Base-by-base conservation (phyloP, 2,888 invertebrate genomes). In the Ectobius pallidus region DNA sequence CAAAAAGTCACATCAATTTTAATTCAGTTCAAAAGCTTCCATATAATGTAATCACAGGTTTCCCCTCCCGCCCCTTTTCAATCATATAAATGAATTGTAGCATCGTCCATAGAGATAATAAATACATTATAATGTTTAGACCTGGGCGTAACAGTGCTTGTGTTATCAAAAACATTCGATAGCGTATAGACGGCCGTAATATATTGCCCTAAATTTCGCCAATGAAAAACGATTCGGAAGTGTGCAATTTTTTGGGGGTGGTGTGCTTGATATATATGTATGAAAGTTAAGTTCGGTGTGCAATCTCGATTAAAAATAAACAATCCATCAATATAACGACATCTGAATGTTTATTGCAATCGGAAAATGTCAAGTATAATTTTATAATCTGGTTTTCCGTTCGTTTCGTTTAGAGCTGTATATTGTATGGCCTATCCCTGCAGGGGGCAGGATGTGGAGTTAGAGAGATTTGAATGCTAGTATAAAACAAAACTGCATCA, bases 331-430 rank as follows among this genome's bases (percentile, higher is more conserved):
- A 67, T 68, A 52, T 55, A 58, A 68, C 74, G 71, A 69, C 73
- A 74, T 65, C 68, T 62, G 62, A 74, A 74, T 74, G 74, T 74
- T 74, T 74, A 74, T 71, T 74, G 70, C 75, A 69, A 74, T 72
- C 58, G 74, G 67, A 73, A 68, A 73, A 73, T 75, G 72, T 72
- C 75, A 70, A 71, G 72, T 69, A 71, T 75, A 75, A 75, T 75
- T 75, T 73, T 71, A 75, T 75, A 75, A 75, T 75, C 75, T 75
- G 11, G 34, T n/a, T n/a, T n/a, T n/a, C n/a, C 74, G 65, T 46
- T 63, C 63, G 63, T 63, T 39, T 16, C 39, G 30, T 27, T n/a
- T 20, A 42, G 63, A 27, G 63, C n/a, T n/a, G n/a, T n/a, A n/a
- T n/a, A n/a, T n/a, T n/a, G n/a, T n/a, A n/a, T 27, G 55, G 22